These are phyloP conservation scores for Catharus bicknelli DNA, from an alignment of 2,113 vertebrate species.

Conservation along the genomic window DNA sequence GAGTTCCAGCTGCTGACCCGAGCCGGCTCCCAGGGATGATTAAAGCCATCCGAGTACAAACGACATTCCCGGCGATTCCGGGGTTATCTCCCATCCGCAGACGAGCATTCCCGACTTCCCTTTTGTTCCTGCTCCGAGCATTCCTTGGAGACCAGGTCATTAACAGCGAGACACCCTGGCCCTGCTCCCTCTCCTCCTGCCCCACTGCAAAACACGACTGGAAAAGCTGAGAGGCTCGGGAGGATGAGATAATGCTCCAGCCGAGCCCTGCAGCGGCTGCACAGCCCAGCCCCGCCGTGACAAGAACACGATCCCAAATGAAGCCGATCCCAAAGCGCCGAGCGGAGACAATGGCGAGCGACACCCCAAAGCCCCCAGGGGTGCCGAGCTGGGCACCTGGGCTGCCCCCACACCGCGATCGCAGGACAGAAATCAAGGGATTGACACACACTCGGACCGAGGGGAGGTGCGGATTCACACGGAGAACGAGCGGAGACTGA, in stretches of 20 bases:
- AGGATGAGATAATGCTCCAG: neutral
- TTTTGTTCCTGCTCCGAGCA: neutral
- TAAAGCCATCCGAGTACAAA: neutral
- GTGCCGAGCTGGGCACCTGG: neutral
- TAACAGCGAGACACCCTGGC: neutral
- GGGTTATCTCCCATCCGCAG: neutral
- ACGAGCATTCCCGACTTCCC: neutral
- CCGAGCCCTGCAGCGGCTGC: neutral
- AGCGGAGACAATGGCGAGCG: neutral
- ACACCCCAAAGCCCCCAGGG: neutral
- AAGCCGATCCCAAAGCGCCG: neutral
- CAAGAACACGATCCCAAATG: neutral
- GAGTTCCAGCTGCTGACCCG: neutral
- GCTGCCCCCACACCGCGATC: fast-evolving
- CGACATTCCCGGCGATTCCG: neutral
- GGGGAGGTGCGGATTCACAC: fast-evolving
- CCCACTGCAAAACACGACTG: neutral
- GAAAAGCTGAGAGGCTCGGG: neutral
- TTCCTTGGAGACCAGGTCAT: neutral
- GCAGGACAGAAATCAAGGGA: fast-evolving
- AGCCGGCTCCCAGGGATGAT: neutral
- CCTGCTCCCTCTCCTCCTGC: neutral
- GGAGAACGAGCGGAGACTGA: fast-evolving
- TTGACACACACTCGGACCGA: fast-evolving
- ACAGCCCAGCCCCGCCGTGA: neutral